phyloP scores from a whole-genome alignment of 2,797 vertebrate genomes.

The Trachops cirrhosus region DNA sequence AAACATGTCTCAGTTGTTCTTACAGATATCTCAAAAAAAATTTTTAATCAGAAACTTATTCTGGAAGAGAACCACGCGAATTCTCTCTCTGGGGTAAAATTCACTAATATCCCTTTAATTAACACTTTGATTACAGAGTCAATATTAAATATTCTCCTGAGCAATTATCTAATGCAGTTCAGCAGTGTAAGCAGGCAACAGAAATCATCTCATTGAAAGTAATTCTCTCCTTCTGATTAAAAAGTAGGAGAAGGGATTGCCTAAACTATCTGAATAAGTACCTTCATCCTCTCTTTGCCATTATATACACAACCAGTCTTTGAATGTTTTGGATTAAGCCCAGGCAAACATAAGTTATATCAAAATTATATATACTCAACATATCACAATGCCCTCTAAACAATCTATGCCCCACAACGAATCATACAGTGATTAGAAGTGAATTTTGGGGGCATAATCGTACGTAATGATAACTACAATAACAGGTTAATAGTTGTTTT shows the following conservation, averaged over 20 bases:
- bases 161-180: background rate
- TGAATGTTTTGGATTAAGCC: background rate
- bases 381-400: background rate
- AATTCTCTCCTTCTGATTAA: constrained; percentile 8
- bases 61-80: background rate
- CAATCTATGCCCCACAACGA: background rate
- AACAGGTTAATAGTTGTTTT: background rate
- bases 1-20: background rate
- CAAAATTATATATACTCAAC: background rate
- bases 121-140: background rate
- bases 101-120: background rate
- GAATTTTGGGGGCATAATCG: background rate
- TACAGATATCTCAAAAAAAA: background rate
- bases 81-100: background rate
- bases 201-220: background rate
- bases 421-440: background rate
- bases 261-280: constrained; percentile 26
- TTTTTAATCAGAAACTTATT: background rate
- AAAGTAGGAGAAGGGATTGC: background rate
- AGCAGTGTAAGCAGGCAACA: background rate
- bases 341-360: background rate
- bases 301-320: background rate
- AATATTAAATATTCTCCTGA: background rate
- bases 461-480: background rate
- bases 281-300: background rate